Conservation (phyloP, 2,113 vertebrate species). For the Amphiprion ocellaris region DNA sequence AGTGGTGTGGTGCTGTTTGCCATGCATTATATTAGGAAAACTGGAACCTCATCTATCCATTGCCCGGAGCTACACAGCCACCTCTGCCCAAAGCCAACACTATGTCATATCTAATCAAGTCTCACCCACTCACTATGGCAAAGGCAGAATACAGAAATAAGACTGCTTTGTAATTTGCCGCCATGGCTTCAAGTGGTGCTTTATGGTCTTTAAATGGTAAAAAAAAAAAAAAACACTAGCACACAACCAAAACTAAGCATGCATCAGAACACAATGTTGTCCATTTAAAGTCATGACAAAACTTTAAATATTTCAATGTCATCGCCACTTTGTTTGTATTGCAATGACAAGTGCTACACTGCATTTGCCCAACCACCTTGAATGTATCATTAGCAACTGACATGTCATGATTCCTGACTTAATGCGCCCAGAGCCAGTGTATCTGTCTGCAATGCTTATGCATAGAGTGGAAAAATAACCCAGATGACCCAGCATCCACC, state of each 20-base stretch:
- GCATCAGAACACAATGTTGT: background rate
- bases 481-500: slow-evolving; percentile 28
- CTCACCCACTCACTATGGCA: background rate
- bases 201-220: background rate
- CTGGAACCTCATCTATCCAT: background rate
- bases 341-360: background rate
- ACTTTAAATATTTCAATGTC: background rate
- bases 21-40: slow-evolving; percentile 11
- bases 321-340: background rate
- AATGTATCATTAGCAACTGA: slow-evolving; percentile 17
- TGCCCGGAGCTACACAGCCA: slow-evolving; percentile 17
- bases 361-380: background rate
- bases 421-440: background rate
- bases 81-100: background rate
- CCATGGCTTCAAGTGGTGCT: background rate
- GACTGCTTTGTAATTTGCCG: slow-evolving; percentile 8
- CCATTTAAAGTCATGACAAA: background rate
- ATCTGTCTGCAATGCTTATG: slow-evolving; percentile 25
- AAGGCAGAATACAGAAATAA: slow-evolving; percentile 10
- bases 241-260: background rate
- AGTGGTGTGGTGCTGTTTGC: background rate
- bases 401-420: slow-evolving; percentile 19
- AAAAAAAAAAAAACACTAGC: background rate
- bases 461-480: slow-evolving; percentile 27
- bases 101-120: slow-evolving; percentile 16